These are phyloP conservation scores for Potamarius usumacintae DNA, from an alignment of 2,113 vertebrate genomes.

Conservation along the genomic window DNA sequence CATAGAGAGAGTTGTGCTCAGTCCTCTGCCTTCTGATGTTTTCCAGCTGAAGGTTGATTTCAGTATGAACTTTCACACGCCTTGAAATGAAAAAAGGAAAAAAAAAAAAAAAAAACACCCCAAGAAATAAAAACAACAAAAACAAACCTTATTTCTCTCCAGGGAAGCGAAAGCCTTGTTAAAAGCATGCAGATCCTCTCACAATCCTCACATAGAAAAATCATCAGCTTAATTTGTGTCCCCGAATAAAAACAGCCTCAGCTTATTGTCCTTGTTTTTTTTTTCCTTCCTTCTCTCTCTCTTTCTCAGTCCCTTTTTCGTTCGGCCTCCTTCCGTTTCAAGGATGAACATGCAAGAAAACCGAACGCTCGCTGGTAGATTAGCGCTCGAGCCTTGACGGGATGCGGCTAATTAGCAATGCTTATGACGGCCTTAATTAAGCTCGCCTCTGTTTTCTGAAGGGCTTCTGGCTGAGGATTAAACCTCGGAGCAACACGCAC, in stretches of 20 bases:
- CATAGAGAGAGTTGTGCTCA: neutral
- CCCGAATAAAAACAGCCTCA: constrained; percentile 7
- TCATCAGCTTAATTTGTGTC: constrained; percentile 17
- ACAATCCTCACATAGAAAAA: neutral
- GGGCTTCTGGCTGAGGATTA: constrained; percentile 30
- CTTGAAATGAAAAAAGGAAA: neutral
- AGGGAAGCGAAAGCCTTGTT: constrained; percentile 10
- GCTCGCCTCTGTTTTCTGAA: constrained; percentile 55
- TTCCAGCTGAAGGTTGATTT: constrained; percentile 22
- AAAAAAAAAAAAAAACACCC: neutral
- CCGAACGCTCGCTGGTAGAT: constrained; percentile 48
- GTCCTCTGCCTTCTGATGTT: constrained; percentile 18
- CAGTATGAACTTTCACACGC: neutral
- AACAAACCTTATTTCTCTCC: constrained; percentile 7
- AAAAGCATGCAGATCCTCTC: neutral
- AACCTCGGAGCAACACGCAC: neutral
- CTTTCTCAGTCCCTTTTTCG: neutral
- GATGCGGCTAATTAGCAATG: constrained; percentile 64
- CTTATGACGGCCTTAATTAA: constrained; percentile 67
- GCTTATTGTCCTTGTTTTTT: neutral
- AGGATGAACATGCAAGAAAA: constrained; percentile 36
- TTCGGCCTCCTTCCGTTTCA: constrained; percentile 42
- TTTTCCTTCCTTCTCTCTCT: neutral
- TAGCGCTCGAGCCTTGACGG: constrained; percentile 56
- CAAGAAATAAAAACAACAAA: neutral